Evolutionary conservation across 2,888 invertebrate genomes (phyloP), one percentile per base, ranked within the genome.

Genomic region (Ceraclea dissimilis): DNA sequence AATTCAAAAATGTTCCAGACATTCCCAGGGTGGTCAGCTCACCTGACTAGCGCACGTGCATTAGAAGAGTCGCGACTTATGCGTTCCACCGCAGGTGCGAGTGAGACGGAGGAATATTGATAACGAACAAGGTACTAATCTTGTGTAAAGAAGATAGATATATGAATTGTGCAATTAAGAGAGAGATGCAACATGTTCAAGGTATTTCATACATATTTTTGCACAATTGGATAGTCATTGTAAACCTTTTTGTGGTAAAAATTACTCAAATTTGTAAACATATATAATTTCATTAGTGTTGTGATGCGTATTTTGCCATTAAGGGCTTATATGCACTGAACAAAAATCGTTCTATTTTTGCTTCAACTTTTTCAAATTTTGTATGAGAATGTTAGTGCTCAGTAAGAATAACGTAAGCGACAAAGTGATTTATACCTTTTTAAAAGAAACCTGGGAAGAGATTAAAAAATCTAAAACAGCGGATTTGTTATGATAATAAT

Each of bases 1-100:
- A 47, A 47, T 18, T 18, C 47, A 19, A 47, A 47, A 47, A 47
- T 31, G 55, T 22, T 56, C 52, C 52, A 26, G 52, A 47, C 16
- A 54, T 61, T 61, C 61, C 59, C 61, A 61, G 59, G 61, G 61
- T 59, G 61, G 61, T 56, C 61, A 59, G 47, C 61, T 49, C 61
- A 61, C 61, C 61, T 61, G 59, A 56, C 56, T 13, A 39, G 26
- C 39, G 57, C 61, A 61, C 61, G 59, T 59, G 61, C 59, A 52
- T 54, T 47, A 49, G 39, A 22, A 31, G 6, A 56, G 50, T 56
- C 54, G 20, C 22, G 21, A 21, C 13, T 17, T 50, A 48, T 50
- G 22, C 22, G 17, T 5, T 8, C 2, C 18, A 5, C 2, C 4
- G 26, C n/a, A 39, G 34, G 57, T 18, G 16, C 13, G 49, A 58